A percentile compares a stretch with the other conserved stretches of the same genome.
Conservation (phyloP, 2,113 vertebrate species). For the Fulica atra region DNA sequence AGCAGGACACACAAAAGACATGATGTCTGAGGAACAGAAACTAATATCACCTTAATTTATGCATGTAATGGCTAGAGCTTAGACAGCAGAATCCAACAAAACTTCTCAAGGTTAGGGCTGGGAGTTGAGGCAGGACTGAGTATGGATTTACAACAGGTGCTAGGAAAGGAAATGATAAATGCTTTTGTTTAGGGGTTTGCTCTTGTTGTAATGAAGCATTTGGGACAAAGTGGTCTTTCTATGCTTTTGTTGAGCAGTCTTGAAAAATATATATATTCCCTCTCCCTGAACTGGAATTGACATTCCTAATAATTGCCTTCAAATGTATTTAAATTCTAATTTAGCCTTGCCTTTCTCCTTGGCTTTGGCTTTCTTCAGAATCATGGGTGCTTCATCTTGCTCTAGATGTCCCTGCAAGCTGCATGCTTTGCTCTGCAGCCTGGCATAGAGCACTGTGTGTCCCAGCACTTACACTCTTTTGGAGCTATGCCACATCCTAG, state of each 20-base stretch:
- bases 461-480: not conserved
- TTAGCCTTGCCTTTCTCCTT: not conserved
- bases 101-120: not conserved
- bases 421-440: not conserved
- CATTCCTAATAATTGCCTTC: not conserved
- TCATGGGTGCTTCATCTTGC: not conserved
- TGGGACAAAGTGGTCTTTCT: too few species aligned
- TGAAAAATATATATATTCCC: not conserved
- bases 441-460: fast-evolving
- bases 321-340: not conserved
- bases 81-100: not conserved
- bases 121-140: not conserved
- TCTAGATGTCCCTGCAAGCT: not conserved
- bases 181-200: not conserved
- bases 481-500: not conserved
- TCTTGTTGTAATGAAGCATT: not conserved
- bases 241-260: not conserved
- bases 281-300: not conserved
- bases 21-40: not conserved
- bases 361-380: not conserved
- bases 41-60: not conserved
- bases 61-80: not conserved
- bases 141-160: not conserved
- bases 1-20: not conserved
- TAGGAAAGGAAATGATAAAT: not conserved